Evolutionary conservation across 2,888 invertebrate species (phyloP), one percentile per base, ranked within the genome.

Genomic region (Anthoptus insignis): DNA sequence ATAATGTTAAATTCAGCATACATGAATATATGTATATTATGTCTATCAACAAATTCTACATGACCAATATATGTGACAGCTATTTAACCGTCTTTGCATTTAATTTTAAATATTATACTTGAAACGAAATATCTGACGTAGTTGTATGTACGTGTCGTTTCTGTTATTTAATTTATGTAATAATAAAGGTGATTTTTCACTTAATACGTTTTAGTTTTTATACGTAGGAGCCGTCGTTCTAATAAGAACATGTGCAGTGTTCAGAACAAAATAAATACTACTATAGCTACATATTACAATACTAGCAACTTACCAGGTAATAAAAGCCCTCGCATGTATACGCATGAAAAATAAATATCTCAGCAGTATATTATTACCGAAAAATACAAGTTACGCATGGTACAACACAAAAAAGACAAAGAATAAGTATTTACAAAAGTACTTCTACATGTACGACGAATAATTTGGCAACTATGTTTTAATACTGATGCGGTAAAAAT

Each of bases 401-500:
- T 68, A 71, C 73, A 69, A 74, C 73, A 72, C 71, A 75, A 60
- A 57, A 81, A 83, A 85, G 81, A 83, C 80, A 79, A 73, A 80
- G 82, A 81, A 83, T 69, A 68, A 76, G 73, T 91, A 91, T 91
- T 82, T 92, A 92, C 91, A 92, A 86, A 86, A 81, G 84, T 87
- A 80, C 84, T 9, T 22, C 64, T 64, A 64, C 82, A 81, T 77
- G 87, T 89, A 89, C 84, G 85, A 84, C 83, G 82, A 85, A 76
- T 81, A 78, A 76, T 89, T 91, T 91, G 91, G 91, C 91, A 89
- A 88, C 90, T 92, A 91, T 88, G 74, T 78, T 81, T 89, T 87
- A 93, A 93, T 93, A 93, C 93, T 93, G 93, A 90, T 87, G 87
- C 89, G 93, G 93, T 93, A 93, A 93, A 93, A 93, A 93, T 89